Percentiles rank a stretch among this genome's conserved stretches.
These are phyloP conservation scores for Neoarius graeffei DNA, from an alignment of 2,113 vertebrate species.

Conservation along the genomic window DNA sequence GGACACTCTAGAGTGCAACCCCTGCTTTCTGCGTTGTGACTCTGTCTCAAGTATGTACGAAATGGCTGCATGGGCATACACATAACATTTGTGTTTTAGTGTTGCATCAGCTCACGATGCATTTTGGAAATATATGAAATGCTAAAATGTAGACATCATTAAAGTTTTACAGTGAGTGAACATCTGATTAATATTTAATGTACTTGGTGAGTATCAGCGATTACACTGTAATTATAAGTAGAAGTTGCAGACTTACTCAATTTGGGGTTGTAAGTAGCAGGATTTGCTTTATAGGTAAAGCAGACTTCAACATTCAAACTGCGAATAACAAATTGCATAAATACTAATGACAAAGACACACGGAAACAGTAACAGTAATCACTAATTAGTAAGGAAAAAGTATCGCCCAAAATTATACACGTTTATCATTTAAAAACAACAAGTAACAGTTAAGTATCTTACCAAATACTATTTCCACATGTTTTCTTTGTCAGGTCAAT, in stretches of 20 bases:
- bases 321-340: conserved; percentile 48
- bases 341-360: not conserved
- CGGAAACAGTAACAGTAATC: not conserved
- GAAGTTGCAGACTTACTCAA: conserved; percentile 78
- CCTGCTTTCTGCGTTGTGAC: conserved; percentile 77
- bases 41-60: conserved; percentile 83
- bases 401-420: too few species aligned
- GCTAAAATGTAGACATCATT: not conserved
- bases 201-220: not conserved
- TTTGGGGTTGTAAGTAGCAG: conserved; percentile 77
- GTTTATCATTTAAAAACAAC: not conserved
- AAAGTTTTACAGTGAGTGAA: not conserved
- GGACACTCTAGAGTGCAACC: conserved; percentile 77
- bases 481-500: conserved; percentile 72
- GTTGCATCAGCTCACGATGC: not conserved
- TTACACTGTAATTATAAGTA: not conserved
- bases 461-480: conserved; percentile 83
- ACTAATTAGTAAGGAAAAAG: not conserved
- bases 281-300: conserved; percentile 85
- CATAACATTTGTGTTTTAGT: not conserved
- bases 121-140: not conserved
- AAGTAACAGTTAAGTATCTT: conserved; percentile 50
- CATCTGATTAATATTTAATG: not conserved
- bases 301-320: conserved; percentile 87
- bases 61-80: conserved; percentile 70